Evolutionary conservation across 92 coral and sea anemone species (phyloP), one percentile per base, ranked within the genome.

Genomic region (Blastomussa wellsi): DNA sequence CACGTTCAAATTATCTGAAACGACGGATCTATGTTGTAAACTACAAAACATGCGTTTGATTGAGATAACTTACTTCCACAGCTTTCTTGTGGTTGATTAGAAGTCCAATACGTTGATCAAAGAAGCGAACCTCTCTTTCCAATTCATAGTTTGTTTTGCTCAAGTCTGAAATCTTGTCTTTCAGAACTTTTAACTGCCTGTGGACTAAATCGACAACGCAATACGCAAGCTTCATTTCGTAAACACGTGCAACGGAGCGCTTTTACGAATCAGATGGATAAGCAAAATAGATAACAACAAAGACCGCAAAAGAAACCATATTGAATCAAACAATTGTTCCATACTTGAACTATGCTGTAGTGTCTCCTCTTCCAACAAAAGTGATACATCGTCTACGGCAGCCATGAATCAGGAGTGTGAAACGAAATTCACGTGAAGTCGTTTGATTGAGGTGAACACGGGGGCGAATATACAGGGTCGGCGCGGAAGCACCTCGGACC

Each of bases 61-160:
- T 76, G 42, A 48, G 79, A 24, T 20, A 29, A 53, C 92, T 78
- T 81, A 96, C 99, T 95, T 96, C 99, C 41, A 93, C 94, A 26
- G 95, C 92, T 52, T 94, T 96, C 79, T 96, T 90, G 89, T 96
- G 98, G 89, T 95, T 95, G 81, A 96, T 94, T 49, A 96, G 93
- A 36, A 96, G 88, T n/a, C 98, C 99, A 47, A 96, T 96, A 60
- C 96, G 92, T 72, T 96, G 94, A 91, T 96, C 99, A 74, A 96
- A 96, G 84, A 94, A 93, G 17, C 94, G 95, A 28, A 94, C 99
- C 78, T 96, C 98, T 64, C 89, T 90, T 75, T 96, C 99, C 81
- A 96, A 82, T 67, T 96, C 99, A 82, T 94, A 96, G 88, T 96
- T 96, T 84, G 90, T 93, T 79, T 93, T 96, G 80, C 99, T 94